phyloP scores from a whole-genome alignment of 2,888 invertebrate genomes.

The Xestia c-nigrum region DNA sequence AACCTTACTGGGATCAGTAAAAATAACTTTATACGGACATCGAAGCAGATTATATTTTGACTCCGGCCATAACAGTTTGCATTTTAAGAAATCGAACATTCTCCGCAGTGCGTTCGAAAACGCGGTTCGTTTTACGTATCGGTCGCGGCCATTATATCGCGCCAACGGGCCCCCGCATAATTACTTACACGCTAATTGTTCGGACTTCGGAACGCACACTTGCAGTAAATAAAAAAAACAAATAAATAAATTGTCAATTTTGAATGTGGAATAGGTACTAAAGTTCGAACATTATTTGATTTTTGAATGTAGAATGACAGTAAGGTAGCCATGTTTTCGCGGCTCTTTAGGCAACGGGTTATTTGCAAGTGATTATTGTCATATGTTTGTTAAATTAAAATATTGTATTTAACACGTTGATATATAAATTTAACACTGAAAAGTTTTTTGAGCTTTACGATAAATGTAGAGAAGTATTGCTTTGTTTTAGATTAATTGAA shows the following conservation, averaged over 20 bases:
- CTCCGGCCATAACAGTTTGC: constrained; percentile 42
- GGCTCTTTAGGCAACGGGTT: no score
- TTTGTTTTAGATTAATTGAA: not conserved
- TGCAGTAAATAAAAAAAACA: constrained; percentile 48
- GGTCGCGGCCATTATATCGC: constrained; percentile 77
- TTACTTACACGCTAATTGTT: constrained; percentile 83
- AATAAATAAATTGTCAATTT: constrained; percentile 59
- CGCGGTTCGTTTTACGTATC: constrained; percentile 79
- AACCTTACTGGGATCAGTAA: constrained; percentile 13
- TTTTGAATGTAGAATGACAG: constrained; percentile 32
- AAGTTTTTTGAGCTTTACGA: not conserved
- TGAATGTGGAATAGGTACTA: constrained; percentile 39
- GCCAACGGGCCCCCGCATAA: constrained; percentile 81
- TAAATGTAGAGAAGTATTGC: not conserved
- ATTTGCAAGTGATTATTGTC: constrained; percentile 7
- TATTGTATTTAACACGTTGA: not conserved
- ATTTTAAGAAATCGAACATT: constrained; percentile 66
- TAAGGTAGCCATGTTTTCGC: constrained; percentile 28
- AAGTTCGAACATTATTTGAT: constrained; percentile 38
- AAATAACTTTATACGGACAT: constrained; percentile 6
- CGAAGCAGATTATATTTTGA: constrained; percentile 28
- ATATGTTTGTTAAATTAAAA: not conserved
- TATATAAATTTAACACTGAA: not conserved
- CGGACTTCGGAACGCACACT: constrained; percentile 70
- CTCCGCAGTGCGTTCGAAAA: constrained; percentile 67